Conservation (phyloP, 2,888 invertebrate species). For the Callimorpha dominula region DNA sequence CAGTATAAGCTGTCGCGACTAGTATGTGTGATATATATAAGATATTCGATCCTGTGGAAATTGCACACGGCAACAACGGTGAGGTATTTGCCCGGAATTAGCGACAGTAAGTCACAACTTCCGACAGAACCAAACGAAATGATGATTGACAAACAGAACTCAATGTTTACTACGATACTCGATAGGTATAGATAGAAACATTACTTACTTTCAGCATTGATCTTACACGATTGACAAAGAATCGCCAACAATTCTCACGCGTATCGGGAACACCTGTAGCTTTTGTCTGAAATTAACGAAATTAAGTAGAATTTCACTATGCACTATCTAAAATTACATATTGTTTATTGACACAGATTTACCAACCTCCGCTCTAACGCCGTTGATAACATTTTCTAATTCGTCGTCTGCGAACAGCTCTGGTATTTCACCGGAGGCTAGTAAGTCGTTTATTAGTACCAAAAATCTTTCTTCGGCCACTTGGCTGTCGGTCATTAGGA, state of each 20-base stretch:
- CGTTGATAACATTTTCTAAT: conserved; percentile 93
- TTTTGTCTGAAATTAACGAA: conserved; percentile 87
- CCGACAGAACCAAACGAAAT: too few species aligned
- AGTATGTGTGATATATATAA: too few species aligned
- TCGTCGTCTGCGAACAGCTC: conserved; percentile 97
- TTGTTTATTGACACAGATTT: background rate
- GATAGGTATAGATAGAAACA: too few species aligned
- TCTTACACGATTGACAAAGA: conserved; percentile 96
- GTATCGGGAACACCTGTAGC: conserved; percentile 94
- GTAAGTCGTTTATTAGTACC: conserved; percentile 96
- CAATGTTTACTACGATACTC: too few species aligned
- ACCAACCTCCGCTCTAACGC: conserved; percentile 90
- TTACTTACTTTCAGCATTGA: conserved; percentile 88
- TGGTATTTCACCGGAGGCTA: conserved; percentile 97
- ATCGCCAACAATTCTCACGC: conserved; percentile 97
- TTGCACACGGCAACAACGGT: too few species aligned
- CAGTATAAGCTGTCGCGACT: too few species aligned
- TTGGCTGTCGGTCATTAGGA: conserved; percentile 97
- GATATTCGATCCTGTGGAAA: too few species aligned
- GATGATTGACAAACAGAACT: too few species aligned
- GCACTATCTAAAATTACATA: too few species aligned
- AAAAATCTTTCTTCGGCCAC: conserved; percentile 96
- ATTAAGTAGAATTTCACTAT: background rate
- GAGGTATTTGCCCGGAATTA: too few species aligned
- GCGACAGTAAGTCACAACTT: too few species aligned